Percentiles rank a stretch among this genome's conserved stretches.
Evolutionary conservation across 1,140 invertebrate species (phyloP).

Genomic region (Tetranychus urticae): DNA sequence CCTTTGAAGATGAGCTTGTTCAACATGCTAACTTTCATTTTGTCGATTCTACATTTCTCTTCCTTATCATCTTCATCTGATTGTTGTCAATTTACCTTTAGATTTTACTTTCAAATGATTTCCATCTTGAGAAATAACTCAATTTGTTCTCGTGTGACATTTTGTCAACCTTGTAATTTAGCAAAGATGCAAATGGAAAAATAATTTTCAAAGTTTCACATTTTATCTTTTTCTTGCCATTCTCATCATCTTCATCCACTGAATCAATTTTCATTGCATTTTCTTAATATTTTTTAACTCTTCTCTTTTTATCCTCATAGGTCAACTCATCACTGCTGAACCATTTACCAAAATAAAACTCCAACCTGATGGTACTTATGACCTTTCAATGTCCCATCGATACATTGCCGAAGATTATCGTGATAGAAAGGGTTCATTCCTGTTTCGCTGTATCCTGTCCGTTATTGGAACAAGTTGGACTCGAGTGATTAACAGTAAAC

Average conservation of each 20-base stretch:
- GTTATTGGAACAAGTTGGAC: slow-evolving; percentile 14
- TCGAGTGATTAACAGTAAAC: slow-evolving; percentile 10
- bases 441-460: slow-evolving; percentile 13
- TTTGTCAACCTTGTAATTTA: slow-evolving; percentile 3
- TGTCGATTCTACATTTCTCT: too few species aligned
- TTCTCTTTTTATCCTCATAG: not conserved
- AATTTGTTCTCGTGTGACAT: not conserved
- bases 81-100: not conserved
- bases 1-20: too few species aligned
- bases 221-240: not conserved
- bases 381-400: slow-evolving; percentile 11
- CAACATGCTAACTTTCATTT: too few species aligned
- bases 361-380: slow-evolving; percentile 13
- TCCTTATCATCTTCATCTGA: too few species aligned
- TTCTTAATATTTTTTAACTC: not conserved
- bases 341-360: slow-evolving; percentile 12
- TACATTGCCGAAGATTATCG: slow-evolving; percentile 12
- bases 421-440: slow-evolving; percentile 11
- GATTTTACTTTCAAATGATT: not conserved
- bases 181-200: not conserved
- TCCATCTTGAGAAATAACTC: not conserved
- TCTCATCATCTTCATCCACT: not conserved
- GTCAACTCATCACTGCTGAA: slow-evolving; percentile 9
- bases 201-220: not conserved
- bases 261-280: not conserved